Percentiles rank a stretch among this genome's conserved stretches.
Conservation (phyloP, 1,140 invertebrate species). For the Elysia chlorotica region DNA sequence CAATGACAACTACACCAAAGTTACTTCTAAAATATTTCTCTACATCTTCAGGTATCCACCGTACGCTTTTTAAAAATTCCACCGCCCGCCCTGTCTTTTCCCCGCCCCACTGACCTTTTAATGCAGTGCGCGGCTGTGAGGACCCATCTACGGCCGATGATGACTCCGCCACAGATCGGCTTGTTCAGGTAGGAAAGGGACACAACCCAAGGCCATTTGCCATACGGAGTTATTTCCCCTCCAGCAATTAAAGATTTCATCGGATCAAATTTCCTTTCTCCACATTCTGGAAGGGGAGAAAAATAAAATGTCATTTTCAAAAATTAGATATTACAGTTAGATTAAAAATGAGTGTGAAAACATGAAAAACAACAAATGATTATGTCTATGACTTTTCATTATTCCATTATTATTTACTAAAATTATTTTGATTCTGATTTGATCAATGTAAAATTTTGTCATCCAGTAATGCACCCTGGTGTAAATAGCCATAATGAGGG, state of each 20-base stretch:
- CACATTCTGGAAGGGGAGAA: slow-evolving; percentile 30
- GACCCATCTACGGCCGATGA: slow-evolving; percentile 74
- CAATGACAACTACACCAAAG: too few species aligned
- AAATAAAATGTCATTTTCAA: not conserved
- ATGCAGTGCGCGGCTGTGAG: slow-evolving; percentile 78
- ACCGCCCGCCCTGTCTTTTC: too few species aligned
- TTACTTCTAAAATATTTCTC: too few species aligned
- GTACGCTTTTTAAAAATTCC: too few species aligned
- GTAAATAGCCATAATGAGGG: too few species aligned
- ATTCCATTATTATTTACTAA: not conserved
- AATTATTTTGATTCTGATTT: not conserved
- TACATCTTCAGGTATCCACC: too few species aligned
- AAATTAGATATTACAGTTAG: too few species aligned
- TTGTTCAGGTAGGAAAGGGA: slow-evolving; percentile 42
- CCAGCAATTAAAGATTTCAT: slow-evolving; percentile 38
- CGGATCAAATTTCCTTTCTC: slow-evolving; percentile 23
- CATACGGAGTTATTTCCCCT: slow-evolving; percentile 33
- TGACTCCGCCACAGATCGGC: slow-evolving; percentile 75
- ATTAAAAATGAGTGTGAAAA: too few species aligned
- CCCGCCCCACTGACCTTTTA: too few species aligned
- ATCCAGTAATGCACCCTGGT: too few species aligned
- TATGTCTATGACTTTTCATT: not conserved
- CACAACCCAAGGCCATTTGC: slow-evolving; percentile 54
- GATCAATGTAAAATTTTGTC: too few species aligned
- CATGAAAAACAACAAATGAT: too few species aligned